Percentiles rank a stretch among this genome's conserved stretches.
These are phyloP conservation scores for Pipistrellus nathusii DNA, from an alignment of 2,797 vertebrate genomes.

Conservation along the genomic window DNA sequence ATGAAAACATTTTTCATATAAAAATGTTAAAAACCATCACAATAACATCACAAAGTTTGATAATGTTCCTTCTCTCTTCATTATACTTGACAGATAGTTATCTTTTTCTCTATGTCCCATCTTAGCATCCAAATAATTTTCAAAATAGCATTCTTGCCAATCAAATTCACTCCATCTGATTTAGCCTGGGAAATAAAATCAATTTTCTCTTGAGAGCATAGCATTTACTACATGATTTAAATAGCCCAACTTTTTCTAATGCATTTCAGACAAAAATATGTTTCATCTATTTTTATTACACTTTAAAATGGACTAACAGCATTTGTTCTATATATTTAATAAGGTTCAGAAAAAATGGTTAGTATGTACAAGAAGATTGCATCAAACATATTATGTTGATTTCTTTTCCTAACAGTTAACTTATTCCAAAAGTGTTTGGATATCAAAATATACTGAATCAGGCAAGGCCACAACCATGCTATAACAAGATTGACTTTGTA, in stretches of 20 bases:
- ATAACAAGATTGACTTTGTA: neutral
- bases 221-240: slow-evolving; percentile 20
- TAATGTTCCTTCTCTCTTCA: neutral
- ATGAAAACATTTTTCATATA: neutral
- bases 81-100: neutral
- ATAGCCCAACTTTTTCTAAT: neutral
- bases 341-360: neutral
- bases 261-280: slow-evolving; percentile 26
- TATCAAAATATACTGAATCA: neutral
- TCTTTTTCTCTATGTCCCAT: neutral
- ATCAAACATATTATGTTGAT: neutral
- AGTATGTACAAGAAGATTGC: neutral
- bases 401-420: neutral
- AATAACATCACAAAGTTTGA: neutral
- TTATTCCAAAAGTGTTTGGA: neutral
- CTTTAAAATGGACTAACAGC: neutral
- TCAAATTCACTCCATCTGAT: neutral
- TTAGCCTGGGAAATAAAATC: slow-evolving; percentile 38
- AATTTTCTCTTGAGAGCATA: neutral
- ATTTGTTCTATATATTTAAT: slow-evolving; percentile 3
- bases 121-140: slow-evolving; percentile 29
- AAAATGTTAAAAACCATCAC: neutral
- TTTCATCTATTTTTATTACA: slow-evolving; percentile 37
- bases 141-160: neutral
- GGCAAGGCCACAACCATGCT: neutral